These are phyloP conservation scores for pig (Sus scrofa) DNA, from an alignment of 2,113 vertebrate genomes.

Conservation along the genomic window T2T-Sscrofa CM000826.6:151124001-151124500, in stretches of 20 bases:
- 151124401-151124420: accelerated
- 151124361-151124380: accelerated
- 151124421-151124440: neutral
- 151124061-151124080: accelerated
- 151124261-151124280: neutral
- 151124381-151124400: neutral
- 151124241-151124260: accelerated
- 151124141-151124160: neutral
- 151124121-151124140: neutral
- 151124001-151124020: neutral
- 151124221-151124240: neutral
- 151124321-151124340: accelerated
- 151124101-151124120: neutral
- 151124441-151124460: neutral
- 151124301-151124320: accelerated
- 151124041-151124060: neutral
- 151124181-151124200: neutral
- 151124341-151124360: neutral
- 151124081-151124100: accelerated
- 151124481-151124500: neutral
- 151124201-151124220: neutral
- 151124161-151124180: neutral
- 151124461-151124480: neutral
- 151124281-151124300: accelerated
- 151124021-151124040: neutral